Conservation (phyloP, 2,888 invertebrate genomes). For the Bellardia pandia region DNA sequence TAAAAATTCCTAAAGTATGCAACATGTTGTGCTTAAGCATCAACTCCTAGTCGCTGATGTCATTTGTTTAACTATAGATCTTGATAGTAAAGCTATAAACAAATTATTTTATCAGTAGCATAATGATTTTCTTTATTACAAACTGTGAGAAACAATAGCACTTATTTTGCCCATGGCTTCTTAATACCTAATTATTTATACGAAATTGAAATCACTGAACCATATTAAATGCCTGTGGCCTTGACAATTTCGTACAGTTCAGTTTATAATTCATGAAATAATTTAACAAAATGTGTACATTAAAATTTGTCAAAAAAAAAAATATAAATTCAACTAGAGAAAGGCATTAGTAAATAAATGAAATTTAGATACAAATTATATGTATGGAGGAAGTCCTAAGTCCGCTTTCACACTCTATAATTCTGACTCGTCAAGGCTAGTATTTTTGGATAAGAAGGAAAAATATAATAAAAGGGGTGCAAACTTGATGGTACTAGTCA, state of each 20-base stretch:
- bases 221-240: constrained; percentile 20
- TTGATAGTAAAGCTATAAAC: background rate
- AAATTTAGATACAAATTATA: background rate
- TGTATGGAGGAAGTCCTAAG: too few relatives aligned
- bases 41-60: background rate
- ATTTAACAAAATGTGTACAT: background rate
- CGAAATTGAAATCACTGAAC: constrained; percentile 52
- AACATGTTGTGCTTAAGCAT: background rate
- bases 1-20: background rate
- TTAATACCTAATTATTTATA: constrained; percentile 42
- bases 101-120: background rate
- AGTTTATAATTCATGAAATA: constrained; percentile 39
- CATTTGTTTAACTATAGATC: background rate
- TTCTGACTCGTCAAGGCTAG: too few relatives aligned
- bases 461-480: too few relatives aligned
- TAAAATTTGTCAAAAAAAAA: background rate
- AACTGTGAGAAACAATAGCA: background rate
- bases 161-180: constrained; percentile 7
- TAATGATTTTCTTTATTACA: background rate
- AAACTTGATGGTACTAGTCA: too few relatives aligned
- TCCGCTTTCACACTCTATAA: too few relatives aligned
- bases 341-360: background rate
- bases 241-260: constrained; percentile 32
- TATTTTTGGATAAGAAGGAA: too few relatives aligned
- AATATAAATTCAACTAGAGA: background rate